These are phyloP conservation scores for Halictus quadricinctus DNA, from an alignment of 2,888 invertebrate species.

Conservation along the genomic window DNA sequence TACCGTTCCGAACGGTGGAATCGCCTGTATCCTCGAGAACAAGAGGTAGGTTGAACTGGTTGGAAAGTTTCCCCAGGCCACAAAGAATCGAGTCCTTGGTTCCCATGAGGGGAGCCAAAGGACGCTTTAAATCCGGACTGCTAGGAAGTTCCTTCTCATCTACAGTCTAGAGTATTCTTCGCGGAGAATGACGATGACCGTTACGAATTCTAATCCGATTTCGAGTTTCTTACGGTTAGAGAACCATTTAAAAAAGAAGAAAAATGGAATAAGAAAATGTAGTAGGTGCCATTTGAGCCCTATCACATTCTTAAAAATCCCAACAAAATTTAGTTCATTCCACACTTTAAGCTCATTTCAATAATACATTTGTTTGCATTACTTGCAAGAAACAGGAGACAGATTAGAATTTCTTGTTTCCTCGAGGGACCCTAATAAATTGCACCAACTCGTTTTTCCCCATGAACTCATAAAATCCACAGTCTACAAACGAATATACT, in stretches of 20 bases:
- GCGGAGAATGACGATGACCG: not conserved
- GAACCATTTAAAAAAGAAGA: not conserved
- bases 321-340: not conserved
- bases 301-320: too few relatives aligned
- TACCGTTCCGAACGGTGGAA: not conserved
- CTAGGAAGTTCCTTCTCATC: conserved; percentile 25
- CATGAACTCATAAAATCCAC: too few relatives aligned
- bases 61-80: conserved; percentile 28
- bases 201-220: conserved; percentile 5
- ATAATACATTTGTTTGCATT: too few relatives aligned
- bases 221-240: not conserved
- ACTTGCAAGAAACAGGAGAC: too few relatives aligned
- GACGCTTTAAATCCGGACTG: conserved; percentile 40
- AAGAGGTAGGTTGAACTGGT: not conserved
- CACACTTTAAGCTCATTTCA: not conserved
- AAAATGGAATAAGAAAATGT: not conserved
- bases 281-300: not conserved
- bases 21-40: not conserved
- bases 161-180: not conserved
- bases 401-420: too few relatives aligned
- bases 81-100: conserved; percentile 41
- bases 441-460: too few relatives aligned
- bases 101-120: conserved; percentile 43
- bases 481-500: too few relatives aligned
- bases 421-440: too few relatives aligned